phyloP scores from a whole-genome alignment of 2,888 invertebrate genomes.

The Crepidodera aurea region DNA sequence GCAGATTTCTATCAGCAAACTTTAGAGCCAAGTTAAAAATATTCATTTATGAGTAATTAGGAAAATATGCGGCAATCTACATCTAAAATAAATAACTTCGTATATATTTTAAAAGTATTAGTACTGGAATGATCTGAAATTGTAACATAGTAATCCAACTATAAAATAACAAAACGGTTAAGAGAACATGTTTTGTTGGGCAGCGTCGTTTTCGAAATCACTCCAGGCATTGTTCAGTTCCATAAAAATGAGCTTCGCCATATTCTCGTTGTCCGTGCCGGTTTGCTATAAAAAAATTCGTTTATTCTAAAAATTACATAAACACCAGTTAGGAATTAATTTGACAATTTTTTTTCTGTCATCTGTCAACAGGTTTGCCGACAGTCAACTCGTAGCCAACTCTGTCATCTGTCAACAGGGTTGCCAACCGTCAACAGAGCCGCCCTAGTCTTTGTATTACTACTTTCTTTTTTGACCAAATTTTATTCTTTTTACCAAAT shows the following conservation, averaged over 20 bases:
- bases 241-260: slow-evolving; percentile 97
- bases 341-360: too few species aligned
- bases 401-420: too few species aligned
- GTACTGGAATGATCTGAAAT: slow-evolving; percentile 45
- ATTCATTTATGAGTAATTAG: slow-evolving; percentile 24
- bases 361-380: too few species aligned
- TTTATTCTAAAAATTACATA: too few species aligned
- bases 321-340: too few species aligned
- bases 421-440: too few species aligned
- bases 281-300: slow-evolving; percentile 78
- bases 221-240: slow-evolving; percentile 99
- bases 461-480: too few species aligned
- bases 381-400: too few species aligned
- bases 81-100: slow-evolving; percentile 39
- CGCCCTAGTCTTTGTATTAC: too few species aligned
- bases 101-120: slow-evolving; percentile 28
- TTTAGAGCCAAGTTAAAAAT: slow-evolving; percentile 35
- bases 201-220: slow-evolving; percentile 89
- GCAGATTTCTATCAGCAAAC: too few species aligned
- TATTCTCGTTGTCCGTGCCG: slow-evolving; percentile 89
- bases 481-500: too few species aligned
- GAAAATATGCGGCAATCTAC: slow-evolving; percentile 17
- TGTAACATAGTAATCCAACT: slow-evolving; percentile 14
- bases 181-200: slow-evolving; percentile 74
- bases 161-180: slow-evolving; percentile 21